These are phyloP conservation scores for Mamestra configurata DNA, from an alignment of 1,140 invertebrate species.

Conservation along the genomic window DNA sequence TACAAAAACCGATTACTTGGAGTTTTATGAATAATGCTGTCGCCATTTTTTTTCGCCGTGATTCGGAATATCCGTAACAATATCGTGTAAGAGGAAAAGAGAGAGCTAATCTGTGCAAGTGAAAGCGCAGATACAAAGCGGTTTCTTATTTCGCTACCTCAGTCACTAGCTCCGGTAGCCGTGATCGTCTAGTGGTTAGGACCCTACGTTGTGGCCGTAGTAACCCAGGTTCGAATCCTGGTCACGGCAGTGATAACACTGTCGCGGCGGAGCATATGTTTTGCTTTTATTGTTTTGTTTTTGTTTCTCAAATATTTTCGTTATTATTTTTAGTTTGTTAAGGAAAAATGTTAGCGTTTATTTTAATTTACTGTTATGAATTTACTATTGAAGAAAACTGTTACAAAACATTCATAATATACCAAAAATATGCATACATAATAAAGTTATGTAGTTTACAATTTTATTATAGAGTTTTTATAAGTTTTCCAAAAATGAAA, in stretches of 20 bases:
- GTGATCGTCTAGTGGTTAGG: conserved; percentile 65
- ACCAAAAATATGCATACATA: too few species aligned
- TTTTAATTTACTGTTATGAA: too few species aligned
- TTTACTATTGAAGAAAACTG: too few species aligned
- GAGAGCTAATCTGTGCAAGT: neutral
- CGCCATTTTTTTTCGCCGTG: neutral
- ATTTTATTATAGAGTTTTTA: too few species aligned
- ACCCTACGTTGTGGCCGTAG: conserved; percentile 76
- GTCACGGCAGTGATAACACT: conserved; percentile 61
- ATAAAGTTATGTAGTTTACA: too few species aligned
- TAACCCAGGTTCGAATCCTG: conserved; percentile 79
- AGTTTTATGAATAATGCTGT: neutral
- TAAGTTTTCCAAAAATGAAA: too few species aligned
- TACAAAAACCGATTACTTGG: neutral
- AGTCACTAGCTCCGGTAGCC: conserved; percentile 51
- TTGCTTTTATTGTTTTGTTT: conserved; percentile 1
- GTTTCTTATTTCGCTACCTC: neutral
- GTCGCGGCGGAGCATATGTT: conserved; percentile 35
- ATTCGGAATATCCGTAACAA: neutral
- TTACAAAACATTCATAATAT: too few species aligned
- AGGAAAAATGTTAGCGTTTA: neutral
- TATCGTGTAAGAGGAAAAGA: neutral
- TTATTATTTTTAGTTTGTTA: neutral
- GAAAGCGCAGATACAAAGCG: conserved; percentile 3
- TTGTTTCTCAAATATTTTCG: neutral